phyloP scores from a whole-genome alignment of 2,113 vertebrate species.

The Reinhardtius hippoglossoides region DNA sequence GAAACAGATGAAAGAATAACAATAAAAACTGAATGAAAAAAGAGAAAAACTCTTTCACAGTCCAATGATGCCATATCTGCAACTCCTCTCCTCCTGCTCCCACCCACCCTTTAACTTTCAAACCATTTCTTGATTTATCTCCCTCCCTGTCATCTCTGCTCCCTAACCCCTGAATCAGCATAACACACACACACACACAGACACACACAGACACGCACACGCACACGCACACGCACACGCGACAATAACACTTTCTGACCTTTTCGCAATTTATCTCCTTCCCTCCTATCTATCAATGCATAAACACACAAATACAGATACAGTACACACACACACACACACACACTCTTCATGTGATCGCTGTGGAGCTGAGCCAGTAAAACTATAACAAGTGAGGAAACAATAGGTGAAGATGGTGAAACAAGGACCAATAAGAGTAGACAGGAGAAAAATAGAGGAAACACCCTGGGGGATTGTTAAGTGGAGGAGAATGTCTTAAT shows the following conservation, averaged over 20 bases:
- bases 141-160: not conserved
- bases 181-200: not conserved
- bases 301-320: too few relatives aligned
- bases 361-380: slow-evolving; percentile 15
- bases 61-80: slow-evolving; percentile 31
- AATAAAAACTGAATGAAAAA: slow-evolving; percentile 38
- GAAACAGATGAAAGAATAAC: slow-evolving; percentile 52
- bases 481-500: slow-evolving; percentile 30
- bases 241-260: too few relatives aligned
- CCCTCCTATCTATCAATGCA: too few relatives aligned
- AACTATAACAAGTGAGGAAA: slow-evolving; percentile 23
- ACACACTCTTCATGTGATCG: not conserved
- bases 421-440: slow-evolving; percentile 23
- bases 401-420: slow-evolving; percentile 17
- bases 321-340: too few relatives aligned
- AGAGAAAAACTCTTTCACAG: slow-evolving; percentile 46
- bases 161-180: slow-evolving; percentile 26
- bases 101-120: slow-evolving; percentile 34
- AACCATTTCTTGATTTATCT: slow-evolving; percentile 54
- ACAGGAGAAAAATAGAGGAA: slow-evolving; percentile 4
- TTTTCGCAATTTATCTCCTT: too few relatives aligned
- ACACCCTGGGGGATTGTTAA: not conserved
- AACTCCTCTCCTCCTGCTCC: slow-evolving; percentile 12
- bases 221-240: not conserved
- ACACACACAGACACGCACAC: not conserved